A percentile compares a stretch with the other conserved stretches of the same genome.
These are phyloP conservation scores for Dichetophora obliterata DNA, from an alignment of 2,888 invertebrate species.

Conservation along the genomic window DNA sequence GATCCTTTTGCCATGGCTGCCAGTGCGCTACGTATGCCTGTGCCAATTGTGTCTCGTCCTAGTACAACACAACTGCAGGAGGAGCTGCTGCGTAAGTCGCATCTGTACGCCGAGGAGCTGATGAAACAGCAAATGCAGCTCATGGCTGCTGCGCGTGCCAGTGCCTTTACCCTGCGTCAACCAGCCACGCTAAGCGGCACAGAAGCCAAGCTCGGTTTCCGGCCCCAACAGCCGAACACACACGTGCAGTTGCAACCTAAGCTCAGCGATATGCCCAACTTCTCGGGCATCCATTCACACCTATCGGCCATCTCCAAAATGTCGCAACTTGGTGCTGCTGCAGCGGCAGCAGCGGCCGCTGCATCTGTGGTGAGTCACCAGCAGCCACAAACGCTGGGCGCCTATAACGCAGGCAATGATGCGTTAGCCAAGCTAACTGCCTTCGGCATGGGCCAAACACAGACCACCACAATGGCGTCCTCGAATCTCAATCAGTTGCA, in stretches of 20 bases:
- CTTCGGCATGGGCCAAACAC: constrained; percentile 59
- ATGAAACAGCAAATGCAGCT: constrained; percentile 70
- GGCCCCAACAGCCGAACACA: constrained; percentile 46
- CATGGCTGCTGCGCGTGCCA: constrained; percentile 68
- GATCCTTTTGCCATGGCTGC: constrained; percentile 55
- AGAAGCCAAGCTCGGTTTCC: constrained; percentile 5
- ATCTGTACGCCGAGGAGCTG: constrained; percentile 69
- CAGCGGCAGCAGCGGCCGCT: constrained; percentile 57
- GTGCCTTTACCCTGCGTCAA: constrained; percentile 60
- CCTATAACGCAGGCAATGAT: constrained; percentile 47
- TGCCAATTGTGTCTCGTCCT: constrained; percentile 47
- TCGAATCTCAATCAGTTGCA: constrained; percentile 57
- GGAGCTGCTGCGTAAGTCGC: constrained; percentile 68
- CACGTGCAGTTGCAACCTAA: constrained; percentile 15
- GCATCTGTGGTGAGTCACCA: constrained; percentile 43
- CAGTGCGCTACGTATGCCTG: constrained; percentile 55
- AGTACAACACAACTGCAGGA: constrained; percentile 63
- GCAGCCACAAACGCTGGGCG: constrained; percentile 26
- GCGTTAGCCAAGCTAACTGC: constrained; percentile 65
- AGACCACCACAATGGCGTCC: constrained; percentile 43
- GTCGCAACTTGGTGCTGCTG: constrained; percentile 66
- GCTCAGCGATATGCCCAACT: constrained; percentile 50
- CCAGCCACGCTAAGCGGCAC: constrained; percentile 36
- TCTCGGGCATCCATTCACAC: constrained; percentile 76
- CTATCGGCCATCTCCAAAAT: constrained; percentile 78